Base-by-base conservation (phyloP, 2,113 vertebrate species). In the Gavialis gangeticus region DNA sequence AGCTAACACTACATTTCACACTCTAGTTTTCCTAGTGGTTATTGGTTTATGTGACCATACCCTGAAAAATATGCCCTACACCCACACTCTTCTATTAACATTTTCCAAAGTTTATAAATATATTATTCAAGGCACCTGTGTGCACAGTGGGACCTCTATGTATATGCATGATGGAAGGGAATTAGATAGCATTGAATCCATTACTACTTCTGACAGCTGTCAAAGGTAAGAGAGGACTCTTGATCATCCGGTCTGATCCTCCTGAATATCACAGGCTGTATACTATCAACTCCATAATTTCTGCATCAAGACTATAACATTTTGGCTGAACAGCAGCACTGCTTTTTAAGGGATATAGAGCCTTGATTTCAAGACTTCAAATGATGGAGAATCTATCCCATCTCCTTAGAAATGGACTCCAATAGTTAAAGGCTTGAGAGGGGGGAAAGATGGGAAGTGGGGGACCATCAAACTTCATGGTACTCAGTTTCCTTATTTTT, bases 361-460 rank as follows among this genome's bases (percentile, higher is more conserved):
- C 3, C 54, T 84, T 5, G 1, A 22, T 19, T 64, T 4, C 76
- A 92, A 91, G 60, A 10, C 57, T 82, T 89, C 34, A 75, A 34
- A 55, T 18, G 18, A 59, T 12, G 5, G 88, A 88, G 30, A 28
- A 88, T 27, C n/a, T 59, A 62, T 6, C 56, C 46, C 21, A 14
- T 37, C 21, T 9, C 22, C 85, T 88, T 87, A 63, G 81, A 85
- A 91, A 87, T 92, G 82, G 2, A 5, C 88, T 88, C 16, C 73
- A 76, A 28, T 60, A 76, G 34, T 92, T 94, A 94, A 87, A 66
- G 66, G 62, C 25, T 90, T 86, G 76, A 81, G 56, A 12, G 56
- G 84, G 84, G 75, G 84, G 87, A 90, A 88, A 57, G 54, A 80
- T 82, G 59, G 84, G 82, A 95, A 85, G 12, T 16, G 67, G 30